phyloP scores from a whole-genome alignment of 2,888 invertebrate species.

The Drosophila kanekoi region DNA sequence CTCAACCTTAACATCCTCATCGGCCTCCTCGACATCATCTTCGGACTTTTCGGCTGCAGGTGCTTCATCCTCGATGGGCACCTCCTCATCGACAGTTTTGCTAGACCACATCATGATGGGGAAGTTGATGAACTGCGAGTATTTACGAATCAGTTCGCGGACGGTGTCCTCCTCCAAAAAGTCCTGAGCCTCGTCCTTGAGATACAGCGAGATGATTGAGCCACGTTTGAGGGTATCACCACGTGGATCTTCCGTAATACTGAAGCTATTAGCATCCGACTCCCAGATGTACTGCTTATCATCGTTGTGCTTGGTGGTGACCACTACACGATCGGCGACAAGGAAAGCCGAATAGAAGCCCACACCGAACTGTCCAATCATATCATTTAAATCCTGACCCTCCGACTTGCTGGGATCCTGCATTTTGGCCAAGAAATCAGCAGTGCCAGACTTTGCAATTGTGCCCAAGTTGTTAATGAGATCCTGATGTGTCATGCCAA shows the following conservation, averaged over 20 bases:
- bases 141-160: constrained; percentile 96
- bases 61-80: constrained; percentile 87
- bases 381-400: constrained; percentile 94
- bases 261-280: constrained; percentile 96
- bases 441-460: constrained; percentile 98
- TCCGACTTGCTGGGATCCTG: constrained; percentile 87
- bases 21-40: constrained; percentile 86
- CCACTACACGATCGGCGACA: constrained; percentile 98
- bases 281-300: constrained; percentile 99
- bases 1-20: constrained; percentile 87
- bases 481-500: constrained; percentile 98
- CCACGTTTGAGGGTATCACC: constrained; percentile 96
- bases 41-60: constrained; percentile 86
- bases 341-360: constrained; percentile 99
- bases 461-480: constrained; percentile 98
- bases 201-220: constrained; percentile 92
- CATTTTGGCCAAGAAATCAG: constrained; percentile 97
- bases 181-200: constrained; percentile 99
- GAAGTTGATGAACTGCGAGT: constrained; percentile 99
- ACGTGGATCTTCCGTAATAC: constrained; percentile 96
- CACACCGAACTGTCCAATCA: constrained; percentile 99
- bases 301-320: constrained; percentile 97
- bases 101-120: constrained; percentile 97
- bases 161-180: constrained; percentile 97
- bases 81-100: constrained; percentile 91